A percentile compares a stretch with the other conserved stretches of the same genome.
Evolutionary conservation across 2,113 vertebrate species (phyloP).

Genomic region (Geococcyx californianus): DNA sequence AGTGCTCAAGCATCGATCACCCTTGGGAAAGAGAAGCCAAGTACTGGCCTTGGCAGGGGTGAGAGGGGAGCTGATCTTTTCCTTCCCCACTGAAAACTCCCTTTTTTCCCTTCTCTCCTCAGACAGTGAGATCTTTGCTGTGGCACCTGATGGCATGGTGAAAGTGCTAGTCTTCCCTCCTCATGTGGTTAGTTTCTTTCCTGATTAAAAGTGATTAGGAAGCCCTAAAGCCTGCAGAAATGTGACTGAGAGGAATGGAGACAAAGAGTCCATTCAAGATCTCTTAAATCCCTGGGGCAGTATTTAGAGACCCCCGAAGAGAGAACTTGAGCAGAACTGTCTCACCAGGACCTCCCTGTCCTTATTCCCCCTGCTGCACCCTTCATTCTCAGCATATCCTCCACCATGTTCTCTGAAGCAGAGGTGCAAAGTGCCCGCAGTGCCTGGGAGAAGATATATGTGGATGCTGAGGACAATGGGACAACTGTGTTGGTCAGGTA

Average conservation of each 20-base stretch:
- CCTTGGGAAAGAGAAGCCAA: not conserved
- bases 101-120: not conserved
- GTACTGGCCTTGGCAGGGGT: not conserved
- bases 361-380: not conserved
- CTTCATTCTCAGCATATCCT: rapidly evolving
- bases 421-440: constrained; percentile 52
- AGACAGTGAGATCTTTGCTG: not conserved
- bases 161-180: not conserved
- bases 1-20: not conserved
- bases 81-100: not conserved
- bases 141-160: not conserved
- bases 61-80: not conserved
- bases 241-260: not conserved
- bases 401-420: constrained; percentile 52
- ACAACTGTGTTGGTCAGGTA: constrained; percentile 62
- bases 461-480: constrained; percentile 50
- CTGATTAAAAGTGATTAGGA: constrained; percentile 67
- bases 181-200: constrained; percentile 61
- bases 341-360: not conserved
- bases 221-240: constrained; percentile 52
- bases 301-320: constrained; percentile 42
- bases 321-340: not conserved
- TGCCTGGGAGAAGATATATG: constrained; percentile 53
- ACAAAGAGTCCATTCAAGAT: constrained; percentile 51
- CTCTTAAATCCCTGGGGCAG: constrained; percentile 32